Percentiles rank a stretch among this genome's conserved stretches.
phyloP scores from a whole-genome alignment of 2,113 vertebrate genomes.

The Chaetodon trifascialis region DNA sequence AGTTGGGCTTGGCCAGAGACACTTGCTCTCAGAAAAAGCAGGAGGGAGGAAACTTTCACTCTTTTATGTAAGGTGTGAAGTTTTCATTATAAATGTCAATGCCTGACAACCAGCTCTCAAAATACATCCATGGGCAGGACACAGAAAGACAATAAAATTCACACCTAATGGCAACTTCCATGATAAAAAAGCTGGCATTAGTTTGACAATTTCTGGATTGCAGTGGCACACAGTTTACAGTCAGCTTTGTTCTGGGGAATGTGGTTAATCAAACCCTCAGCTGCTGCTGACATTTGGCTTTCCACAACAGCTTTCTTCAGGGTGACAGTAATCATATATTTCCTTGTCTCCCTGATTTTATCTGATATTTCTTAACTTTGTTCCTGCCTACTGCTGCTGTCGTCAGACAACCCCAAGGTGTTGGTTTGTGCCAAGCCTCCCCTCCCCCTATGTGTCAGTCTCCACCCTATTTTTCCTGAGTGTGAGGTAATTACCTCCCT shows the following conservation, averaged over 20 bases:
- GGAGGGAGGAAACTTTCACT: background rate
- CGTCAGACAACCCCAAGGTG: conserved; percentile 60
- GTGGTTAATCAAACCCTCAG: conserved; percentile 66
- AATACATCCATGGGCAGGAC: background rate
- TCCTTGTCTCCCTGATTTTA: conserved; percentile 60
- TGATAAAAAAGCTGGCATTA: background rate
- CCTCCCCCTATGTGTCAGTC: conserved; percentile 30
- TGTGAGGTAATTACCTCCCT: conserved; percentile 74
- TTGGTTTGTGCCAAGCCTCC: conserved; percentile 49
- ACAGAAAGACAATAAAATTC: background rate
- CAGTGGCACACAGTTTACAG: conserved; percentile 35
- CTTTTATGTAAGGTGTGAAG: background rate
- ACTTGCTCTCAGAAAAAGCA: background rate
- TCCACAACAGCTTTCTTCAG: conserved; percentile 59
- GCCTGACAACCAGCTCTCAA: background rate
- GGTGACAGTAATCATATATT: conserved; percentile 67
- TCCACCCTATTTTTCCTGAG: conserved; percentile 63
- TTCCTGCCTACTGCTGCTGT: conserved; percentile 26
- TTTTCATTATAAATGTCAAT: background rate
- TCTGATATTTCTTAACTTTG: conserved; percentile 54
- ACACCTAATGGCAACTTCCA: background rate
- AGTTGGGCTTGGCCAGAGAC: background rate
- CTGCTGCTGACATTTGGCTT: conserved; percentile 66
- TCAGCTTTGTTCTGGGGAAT: conserved; percentile 45
- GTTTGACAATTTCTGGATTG: conserved; percentile 17